These are phyloP conservation scores for Oxygymnocypris stewartii DNA, from an alignment of 2,113 vertebrate species.

Conservation along the genomic window DNA sequence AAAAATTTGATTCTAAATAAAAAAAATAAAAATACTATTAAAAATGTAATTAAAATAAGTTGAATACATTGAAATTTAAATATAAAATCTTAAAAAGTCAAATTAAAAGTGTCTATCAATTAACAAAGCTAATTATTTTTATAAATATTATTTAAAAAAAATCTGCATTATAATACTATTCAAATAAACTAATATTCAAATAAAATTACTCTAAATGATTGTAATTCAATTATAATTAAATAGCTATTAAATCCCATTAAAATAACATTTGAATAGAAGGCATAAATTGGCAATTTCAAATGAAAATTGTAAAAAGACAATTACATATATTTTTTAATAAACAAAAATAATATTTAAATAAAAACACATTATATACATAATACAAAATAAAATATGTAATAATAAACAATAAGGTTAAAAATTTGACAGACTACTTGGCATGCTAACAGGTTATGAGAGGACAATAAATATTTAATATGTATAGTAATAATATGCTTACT, in stretches of 20 bases:
- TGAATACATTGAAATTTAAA: too few species aligned
- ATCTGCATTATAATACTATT: too few species aligned
- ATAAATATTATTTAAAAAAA: too few species aligned
- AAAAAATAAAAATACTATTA: too few species aligned
- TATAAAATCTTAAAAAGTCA: too few species aligned
- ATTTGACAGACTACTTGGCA: neutral
- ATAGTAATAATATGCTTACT: neutral
- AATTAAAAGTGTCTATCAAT: too few species aligned
- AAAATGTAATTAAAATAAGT: too few species aligned
- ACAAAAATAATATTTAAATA: neutral
- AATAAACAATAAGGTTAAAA: neutral
- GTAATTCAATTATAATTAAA: neutral
- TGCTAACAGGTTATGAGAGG: neutral
- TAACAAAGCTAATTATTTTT: too few species aligned
- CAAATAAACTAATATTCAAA: neutral
- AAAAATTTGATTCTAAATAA: neutral
- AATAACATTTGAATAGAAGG: neutral
- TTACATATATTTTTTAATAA: neutral
- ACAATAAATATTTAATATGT: neutral
- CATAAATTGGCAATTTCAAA: neutral
- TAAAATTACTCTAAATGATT: too few species aligned
- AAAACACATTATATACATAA: neutral
- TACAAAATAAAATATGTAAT: neutral
- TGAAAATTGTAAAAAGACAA: neutral
- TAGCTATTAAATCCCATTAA: neutral